Base-by-base conservation (phyloP, 2,797 vertebrate species). In the Eremophila alpestris region DNA sequence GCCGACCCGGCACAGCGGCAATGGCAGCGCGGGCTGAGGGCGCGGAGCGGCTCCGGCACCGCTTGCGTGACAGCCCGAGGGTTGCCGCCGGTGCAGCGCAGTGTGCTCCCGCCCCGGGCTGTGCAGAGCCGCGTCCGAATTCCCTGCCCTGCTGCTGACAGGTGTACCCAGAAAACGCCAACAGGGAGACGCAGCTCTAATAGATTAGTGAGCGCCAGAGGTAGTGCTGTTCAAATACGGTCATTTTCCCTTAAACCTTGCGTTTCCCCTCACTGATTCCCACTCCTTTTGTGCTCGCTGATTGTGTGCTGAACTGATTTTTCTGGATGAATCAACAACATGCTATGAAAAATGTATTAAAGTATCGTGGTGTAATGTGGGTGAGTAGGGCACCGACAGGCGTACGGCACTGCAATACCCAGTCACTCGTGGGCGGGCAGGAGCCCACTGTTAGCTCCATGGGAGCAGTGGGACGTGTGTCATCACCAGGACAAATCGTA, bases 381-480 rank as follows among this genome's bases (percentile, higher is more conserved):
- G 95, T 94, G 94, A 96, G 86, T 93, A 96, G 96, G 93, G 67
- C 84, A 92, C 16, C 18, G 43, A 9, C 78, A 55, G n/a, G 86
- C 93, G 15, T 40, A 52, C 63, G 83, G 89, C 77, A 32, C 78
- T 76, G 90, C 88, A 54, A 76, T 70, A 55, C 36, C 46, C 68
- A 4, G 65, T 32, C 94, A 30, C 89, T 91, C 38, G 2, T 19
- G 71, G 80, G 59, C 84, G 75, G 79, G 75, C 62, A 54, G 32
- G 92, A 94, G 81, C 93, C 75, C 78, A 24, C 45, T 22, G 59
- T 9, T 13, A 8, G 41, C 80, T 89, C 51, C 21, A 4, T 13
- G 32, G 68, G 75, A 93, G 78, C 75, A 15, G 29, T 15, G 60
- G 91, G 63, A 30, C 24, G 21, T 12, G 45, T 80, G 40, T 62